Evolutionary conservation across 2,113 vertebrate genomes (phyloP), one percentile per base, ranked within the genome.

Genomic region (Gobius niger): DNA sequence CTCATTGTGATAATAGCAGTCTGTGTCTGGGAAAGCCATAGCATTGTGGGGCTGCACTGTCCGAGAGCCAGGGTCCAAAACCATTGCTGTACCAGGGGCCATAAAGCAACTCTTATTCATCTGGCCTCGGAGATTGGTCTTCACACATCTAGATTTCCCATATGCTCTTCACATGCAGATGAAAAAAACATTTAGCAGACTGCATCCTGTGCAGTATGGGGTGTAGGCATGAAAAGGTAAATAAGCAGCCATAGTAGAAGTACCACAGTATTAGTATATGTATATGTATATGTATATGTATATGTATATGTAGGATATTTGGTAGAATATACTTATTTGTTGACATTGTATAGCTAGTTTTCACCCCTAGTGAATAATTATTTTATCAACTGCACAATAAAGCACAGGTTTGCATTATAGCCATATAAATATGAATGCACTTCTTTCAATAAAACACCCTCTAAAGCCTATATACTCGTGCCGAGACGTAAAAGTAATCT

Each of bases 21-120:
- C 65, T 76, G 68, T 56, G 75, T 77, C 70, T 76, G 65, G 72
- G 64, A 81, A 63, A 72, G 65, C 67, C 75, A 65, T 53, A 62
- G 19, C 53, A 71, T 72, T 69, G 44, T 1, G 2, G 62, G 59
- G 49, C 62, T 68, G 77, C 73, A 73, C 76, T 49, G 49, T 63
- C 77, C 59, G 42, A 78, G 44, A 63, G 54, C 76, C 13, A n/a
- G 40, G 42, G 57, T 40, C 12, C 53, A 56, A 15, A 40, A 57
- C 54, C 54, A 12, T 11, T 12, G 64, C 59, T 80, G 72, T 66
- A 75, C 64, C 63, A 72, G 44, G 76, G 54, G 60, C 65, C 57
- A 78, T 83, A 81, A 85, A 82, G 61, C 65, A 80, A 24, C 42
- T 69, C 72, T 77, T 75, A 78, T 80, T 85, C 82, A 75, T 83